These are phyloP conservation scores for Anarrhichthys ocellatus DNA, from an alignment of 2,113 vertebrate species.

Conservation along the genomic window DNA sequence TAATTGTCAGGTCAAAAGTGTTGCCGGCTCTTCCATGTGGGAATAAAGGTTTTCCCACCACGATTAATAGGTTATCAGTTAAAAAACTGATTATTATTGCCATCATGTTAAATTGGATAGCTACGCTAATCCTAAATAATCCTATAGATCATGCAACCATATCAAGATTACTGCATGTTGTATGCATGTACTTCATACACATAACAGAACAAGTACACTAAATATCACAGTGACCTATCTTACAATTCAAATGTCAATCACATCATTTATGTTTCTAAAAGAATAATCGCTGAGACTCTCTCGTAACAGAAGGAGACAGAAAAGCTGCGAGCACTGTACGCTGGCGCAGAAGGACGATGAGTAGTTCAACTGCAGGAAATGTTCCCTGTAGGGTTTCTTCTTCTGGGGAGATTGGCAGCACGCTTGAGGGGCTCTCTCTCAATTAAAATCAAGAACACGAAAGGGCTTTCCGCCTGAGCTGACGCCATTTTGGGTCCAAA, in stretches of 20 bases:
- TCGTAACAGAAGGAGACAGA: slow-evolving; percentile 11
- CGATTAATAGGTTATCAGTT: slow-evolving; percentile 33
- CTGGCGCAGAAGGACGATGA: slow-evolving; percentile 37
- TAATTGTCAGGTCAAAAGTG: slow-evolving; percentile 17
- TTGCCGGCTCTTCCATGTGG: slow-evolving; percentile 9
- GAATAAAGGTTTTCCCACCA: slow-evolving; percentile 40
- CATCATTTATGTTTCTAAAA: slow-evolving; percentile 10
- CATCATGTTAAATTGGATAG: slow-evolving; percentile 55
- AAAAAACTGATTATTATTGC: slow-evolving; percentile 47
- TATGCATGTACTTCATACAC: slow-evolving; percentile 25
- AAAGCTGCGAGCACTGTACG: slow-evolving; percentile 1
- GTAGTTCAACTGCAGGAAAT: slow-evolving; percentile 54
- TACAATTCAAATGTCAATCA: slow-evolving; percentile 10
- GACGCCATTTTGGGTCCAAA: slow-evolving; percentile 44
- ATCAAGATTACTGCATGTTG: slow-evolving; percentile 51
- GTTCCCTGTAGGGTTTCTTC: slow-evolving; percentile 46
- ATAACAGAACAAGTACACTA: slow-evolving; percentile 4
- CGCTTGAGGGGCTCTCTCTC: slow-evolving; percentile 48
- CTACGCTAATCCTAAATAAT: slow-evolving; percentile 64
- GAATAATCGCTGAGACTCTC: background rate
- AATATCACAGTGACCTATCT: background rate
- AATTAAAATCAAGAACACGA: slow-evolving; percentile 60
- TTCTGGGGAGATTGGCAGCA: slow-evolving; percentile 48
- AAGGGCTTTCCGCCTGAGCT: slow-evolving; percentile 14
- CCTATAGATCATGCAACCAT: slow-evolving; percentile 49